phyloP scores from a whole-genome alignment of 1,140 invertebrate species.

The Conus ventricosus region DNA sequence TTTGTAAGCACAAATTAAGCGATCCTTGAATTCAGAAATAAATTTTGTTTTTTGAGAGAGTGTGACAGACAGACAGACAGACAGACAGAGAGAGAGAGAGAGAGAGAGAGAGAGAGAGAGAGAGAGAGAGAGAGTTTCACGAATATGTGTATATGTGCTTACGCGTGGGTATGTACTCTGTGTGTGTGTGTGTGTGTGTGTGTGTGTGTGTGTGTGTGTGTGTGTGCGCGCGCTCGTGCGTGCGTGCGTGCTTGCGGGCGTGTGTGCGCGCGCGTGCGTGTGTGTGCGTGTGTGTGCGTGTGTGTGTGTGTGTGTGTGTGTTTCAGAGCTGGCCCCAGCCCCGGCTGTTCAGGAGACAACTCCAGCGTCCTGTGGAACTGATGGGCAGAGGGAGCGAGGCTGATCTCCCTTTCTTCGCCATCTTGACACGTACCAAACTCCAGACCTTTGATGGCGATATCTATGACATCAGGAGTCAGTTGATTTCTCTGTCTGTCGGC shows the following conservation, averaged over 20 bases:
- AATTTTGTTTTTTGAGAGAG: no score
- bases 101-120: no score
- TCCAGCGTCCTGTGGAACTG: neutral
- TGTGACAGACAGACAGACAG: no score
- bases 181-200: neutral
- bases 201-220: neutral
- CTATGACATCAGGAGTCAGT: slow-evolving; percentile 14
- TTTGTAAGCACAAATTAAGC: no score
- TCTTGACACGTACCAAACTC: neutral
- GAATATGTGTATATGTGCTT: neutral
- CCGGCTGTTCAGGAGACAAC: neutral
- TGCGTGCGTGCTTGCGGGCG: no score
- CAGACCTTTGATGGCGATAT: slow-evolving; percentile 21
- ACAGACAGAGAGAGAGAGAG: no score
- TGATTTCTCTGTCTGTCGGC: neutral
- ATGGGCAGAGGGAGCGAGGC: neutral
- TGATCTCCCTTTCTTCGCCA: slow-evolving; percentile 16
- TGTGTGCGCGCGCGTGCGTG: no score
- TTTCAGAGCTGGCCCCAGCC: slow-evolving; percentile 11
- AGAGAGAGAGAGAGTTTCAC: no score
- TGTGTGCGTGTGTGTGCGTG: no score
- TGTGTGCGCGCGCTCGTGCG: no score
- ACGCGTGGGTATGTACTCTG: neutral
- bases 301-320: neutral
- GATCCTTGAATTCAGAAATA: no score